These are phyloP conservation scores for Daboia siamensis DNA, from an alignment of 2,113 vertebrate species.

Conservation along the genomic window DNA sequence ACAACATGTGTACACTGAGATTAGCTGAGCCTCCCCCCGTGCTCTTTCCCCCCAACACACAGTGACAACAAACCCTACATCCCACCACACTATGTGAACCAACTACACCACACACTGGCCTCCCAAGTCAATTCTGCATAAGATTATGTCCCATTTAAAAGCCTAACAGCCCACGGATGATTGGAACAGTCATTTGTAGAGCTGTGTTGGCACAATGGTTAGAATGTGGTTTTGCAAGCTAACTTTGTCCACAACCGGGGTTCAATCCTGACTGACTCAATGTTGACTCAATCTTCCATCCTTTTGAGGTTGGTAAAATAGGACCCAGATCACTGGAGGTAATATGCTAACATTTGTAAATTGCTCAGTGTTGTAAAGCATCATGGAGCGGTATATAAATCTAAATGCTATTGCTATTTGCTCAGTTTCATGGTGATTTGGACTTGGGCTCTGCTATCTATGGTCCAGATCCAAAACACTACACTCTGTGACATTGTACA, in stretches of 20 bases:
- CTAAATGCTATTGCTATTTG: neutral
- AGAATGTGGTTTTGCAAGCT: neutral
- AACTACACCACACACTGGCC: too few species aligned
- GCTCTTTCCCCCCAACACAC: too few species aligned
- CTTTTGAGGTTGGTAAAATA: neutral
- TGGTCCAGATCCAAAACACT: neutral
- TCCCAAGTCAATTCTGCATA: too few species aligned
- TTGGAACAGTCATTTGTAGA: neutral
- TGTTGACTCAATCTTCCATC: neutral
- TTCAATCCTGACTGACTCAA: neutral
- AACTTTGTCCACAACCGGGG: neutral
- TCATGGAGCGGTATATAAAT: neutral
- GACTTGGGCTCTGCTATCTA: neutral
- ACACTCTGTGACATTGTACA: neutral
- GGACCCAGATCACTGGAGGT: neutral
- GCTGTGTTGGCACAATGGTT: neutral
- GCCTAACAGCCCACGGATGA: too few species aligned
- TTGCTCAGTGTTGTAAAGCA: neutral
- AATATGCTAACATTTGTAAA: neutral
- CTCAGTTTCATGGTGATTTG: neutral
- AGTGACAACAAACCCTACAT: too few species aligned
- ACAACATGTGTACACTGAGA: too few species aligned
- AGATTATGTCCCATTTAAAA: too few species aligned
- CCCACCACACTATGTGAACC: too few species aligned
- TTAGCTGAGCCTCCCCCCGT: too few species aligned